Conservation (phyloP, 2,888 invertebrate genomes). For the Uropetala carovei region DNA sequence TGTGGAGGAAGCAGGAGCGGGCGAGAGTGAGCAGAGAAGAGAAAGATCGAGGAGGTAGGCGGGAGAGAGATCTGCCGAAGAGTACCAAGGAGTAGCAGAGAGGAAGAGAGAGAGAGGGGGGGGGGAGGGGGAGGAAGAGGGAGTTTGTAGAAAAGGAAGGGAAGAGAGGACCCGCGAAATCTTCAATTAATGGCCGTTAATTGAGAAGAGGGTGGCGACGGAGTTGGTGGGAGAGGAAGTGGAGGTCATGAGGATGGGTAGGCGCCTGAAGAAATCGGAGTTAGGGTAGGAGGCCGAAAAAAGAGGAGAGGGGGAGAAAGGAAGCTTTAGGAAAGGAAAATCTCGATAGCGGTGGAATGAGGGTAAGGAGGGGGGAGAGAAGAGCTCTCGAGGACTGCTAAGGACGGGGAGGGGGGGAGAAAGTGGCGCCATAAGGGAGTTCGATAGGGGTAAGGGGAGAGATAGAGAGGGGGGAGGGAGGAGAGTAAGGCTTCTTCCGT, state of each 20-base stretch:
- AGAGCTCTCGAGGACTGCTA: too few species aligned
- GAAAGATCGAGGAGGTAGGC: neutral
- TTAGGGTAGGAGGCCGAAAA: neutral
- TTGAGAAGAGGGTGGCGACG: constrained; percentile 12
- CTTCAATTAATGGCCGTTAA: constrained; percentile 35
- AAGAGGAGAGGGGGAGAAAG: neutral
- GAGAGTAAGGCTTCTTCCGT: neutral
- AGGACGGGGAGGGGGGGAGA: too few species aligned
- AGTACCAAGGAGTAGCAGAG: neutral
- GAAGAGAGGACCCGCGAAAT: constrained; percentile 14
- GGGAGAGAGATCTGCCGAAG: neutral
- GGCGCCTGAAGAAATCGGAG: neutral
- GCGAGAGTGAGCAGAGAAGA: neutral
- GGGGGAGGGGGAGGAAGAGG: neutral
- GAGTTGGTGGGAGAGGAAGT: neutral
- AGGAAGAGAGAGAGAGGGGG: neutral
- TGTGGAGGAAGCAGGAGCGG: neutral
- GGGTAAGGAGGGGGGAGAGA: too few species aligned
- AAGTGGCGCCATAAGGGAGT: too few species aligned
- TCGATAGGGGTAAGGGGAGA: too few species aligned
- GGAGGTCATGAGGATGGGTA: neutral
- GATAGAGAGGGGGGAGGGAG: neutral
- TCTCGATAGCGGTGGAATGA: too few species aligned
- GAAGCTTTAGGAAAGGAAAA: neutral
- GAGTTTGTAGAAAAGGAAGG: neutral